Evolutionary conservation across 53 echinoderm and acorn worm genomes (phyloP), one percentile per base, ranked within the genome.

Genomic region (Astropecten irregularis): DNA sequence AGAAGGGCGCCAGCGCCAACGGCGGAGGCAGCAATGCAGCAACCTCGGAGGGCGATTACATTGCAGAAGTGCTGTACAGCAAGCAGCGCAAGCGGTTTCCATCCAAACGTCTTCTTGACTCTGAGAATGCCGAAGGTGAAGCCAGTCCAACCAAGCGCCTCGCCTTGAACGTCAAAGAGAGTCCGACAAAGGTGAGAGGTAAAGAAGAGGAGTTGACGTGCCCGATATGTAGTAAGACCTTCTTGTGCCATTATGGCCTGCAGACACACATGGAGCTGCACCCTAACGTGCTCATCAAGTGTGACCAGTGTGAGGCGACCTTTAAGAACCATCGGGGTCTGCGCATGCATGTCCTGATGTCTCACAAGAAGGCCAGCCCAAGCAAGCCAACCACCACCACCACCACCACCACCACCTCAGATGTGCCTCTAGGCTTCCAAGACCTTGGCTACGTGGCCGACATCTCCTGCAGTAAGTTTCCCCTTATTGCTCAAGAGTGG

Each of bases 301-400:
- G 99, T 42, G 77, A 73, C 40, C 88, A 92, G 54, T 99, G 99
- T 33, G 86, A 92, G 31, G 47, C 76, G 5, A 77, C 86, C 23
- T 99, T 99, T 82, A 90, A 90, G 52, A 99, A 90, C 35, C 99
- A 94, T 31, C 84, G 90, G 46, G 99, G 94, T 46, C 84, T 99
- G 15, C 90, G 99, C 15, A 93, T 99, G 95, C 99, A 99, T 77
- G 64, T 95, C n/a, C 88, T 90, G 33, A 99, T 95, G 92, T 90
- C 92, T 44, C 99, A 99, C 76, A 89, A 92, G 74, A 91, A 84
- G 57, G 23, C 79, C 48, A 62, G 62, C 33, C 79, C 79, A 20
- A 62, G 21, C 47, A 79, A 79, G 74, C 3, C 58, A 9, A 40
- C 66, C 66, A 46, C 63, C 27, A 23, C 56, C 8, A 14, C 68